Evolutionary conservation across 2,888 invertebrate genomes (phyloP).

Genomic region (Agrilus cyanescens): DNA sequence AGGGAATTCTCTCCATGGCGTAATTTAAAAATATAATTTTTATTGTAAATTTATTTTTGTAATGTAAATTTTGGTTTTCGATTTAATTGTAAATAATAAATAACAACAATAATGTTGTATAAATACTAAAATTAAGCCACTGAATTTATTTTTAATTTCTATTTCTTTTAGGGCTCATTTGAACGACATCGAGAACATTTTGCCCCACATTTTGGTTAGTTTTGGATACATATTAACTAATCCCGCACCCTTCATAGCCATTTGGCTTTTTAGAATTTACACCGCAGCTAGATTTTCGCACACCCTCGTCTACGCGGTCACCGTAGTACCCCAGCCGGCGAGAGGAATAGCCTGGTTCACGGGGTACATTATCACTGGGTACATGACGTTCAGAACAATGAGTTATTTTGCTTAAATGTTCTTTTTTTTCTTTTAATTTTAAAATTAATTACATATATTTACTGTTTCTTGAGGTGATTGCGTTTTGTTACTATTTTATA

Average conservation of each 20-base stretch:
- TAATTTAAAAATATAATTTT: no score
- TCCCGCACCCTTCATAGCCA: conserved; percentile 40
- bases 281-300: conserved; percentile 45
- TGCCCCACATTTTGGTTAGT: conserved; percentile 49
- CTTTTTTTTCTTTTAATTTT: no score
- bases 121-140: conserved; percentile 2
- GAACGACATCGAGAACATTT: conserved; percentile 63
- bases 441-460: no score
- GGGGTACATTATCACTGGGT: conserved; percentile 21
- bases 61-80: background rate
- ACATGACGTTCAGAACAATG: conserved; percentile 19
- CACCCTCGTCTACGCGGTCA: conserved; percentile 50
- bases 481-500: no score
- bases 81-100: background rate
- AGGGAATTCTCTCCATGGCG: no score
- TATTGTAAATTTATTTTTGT: background rate
- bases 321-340: conserved; percentile 45
- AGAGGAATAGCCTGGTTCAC: conserved; percentile 21
- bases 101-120: background rate
- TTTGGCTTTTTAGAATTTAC: conserved; percentile 41
- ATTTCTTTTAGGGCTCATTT: conserved; percentile 46
- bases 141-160: background rate
- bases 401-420: background rate
- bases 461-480: no score
- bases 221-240: conserved; percentile 48